Evolutionary conservation across 1,140 invertebrate genomes (phyloP).

Genomic region (Hyles vespertilio): DNA sequence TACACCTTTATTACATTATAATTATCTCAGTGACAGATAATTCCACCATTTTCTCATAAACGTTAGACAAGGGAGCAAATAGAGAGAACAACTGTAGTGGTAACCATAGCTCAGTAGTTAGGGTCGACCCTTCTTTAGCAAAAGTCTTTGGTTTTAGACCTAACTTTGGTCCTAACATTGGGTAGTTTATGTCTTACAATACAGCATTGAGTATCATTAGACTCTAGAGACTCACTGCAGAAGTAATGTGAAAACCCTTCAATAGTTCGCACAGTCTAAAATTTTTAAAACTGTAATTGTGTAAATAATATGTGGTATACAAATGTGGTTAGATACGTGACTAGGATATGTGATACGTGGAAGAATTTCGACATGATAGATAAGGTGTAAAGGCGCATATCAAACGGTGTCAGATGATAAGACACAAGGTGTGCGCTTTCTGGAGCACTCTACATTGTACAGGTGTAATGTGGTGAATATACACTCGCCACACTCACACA

Average conservation of each 20-base stretch:
- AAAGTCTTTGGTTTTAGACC: too few species aligned
- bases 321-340: slow-evolving; percentile 3
- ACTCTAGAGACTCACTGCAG: too few species aligned
- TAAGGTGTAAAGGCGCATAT: slow-evolving; percentile 63
- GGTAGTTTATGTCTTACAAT: too few species aligned
- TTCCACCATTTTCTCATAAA: slow-evolving; percentile 33
- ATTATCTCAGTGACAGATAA: slow-evolving; percentile 62
- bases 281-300: too few species aligned
- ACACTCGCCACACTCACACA: too few species aligned
- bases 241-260: too few species aligned
- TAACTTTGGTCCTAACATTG: too few species aligned
- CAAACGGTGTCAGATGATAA: slow-evolving; percentile 74
- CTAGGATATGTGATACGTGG: slow-evolving; percentile 50
- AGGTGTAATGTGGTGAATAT: neutral
- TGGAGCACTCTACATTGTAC: slow-evolving; percentile 32
- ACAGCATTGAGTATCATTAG: too few species aligned
- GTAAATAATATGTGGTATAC: neutral
- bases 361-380: slow-evolving; percentile 71
- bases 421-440: slow-evolving; percentile 51
- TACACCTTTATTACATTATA: slow-evolving; percentile 67
- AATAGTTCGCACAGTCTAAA: too few species aligned
- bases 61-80: neutral
- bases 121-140: too few species aligned
- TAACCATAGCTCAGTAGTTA: too few species aligned
- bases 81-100: too few species aligned